Evolutionary conservation across 2,888 invertebrate species (phyloP).

Genomic region (Gnatocerus cornutus): DNA sequence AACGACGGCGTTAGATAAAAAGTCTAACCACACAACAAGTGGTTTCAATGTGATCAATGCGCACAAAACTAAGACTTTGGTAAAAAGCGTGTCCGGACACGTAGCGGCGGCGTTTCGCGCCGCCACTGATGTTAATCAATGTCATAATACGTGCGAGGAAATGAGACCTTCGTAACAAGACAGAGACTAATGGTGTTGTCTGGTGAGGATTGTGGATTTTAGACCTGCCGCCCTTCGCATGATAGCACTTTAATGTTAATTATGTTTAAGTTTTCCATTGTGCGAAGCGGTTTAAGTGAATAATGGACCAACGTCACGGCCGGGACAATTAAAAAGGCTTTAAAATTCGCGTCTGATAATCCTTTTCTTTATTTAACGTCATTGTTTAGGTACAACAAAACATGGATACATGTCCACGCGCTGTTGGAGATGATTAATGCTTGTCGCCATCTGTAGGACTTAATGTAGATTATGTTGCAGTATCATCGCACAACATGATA

Average conservation of each 20-base stretch:
- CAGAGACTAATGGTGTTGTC: conserved; percentile 53
- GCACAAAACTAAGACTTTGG: too few relatives aligned
- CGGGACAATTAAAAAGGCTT: conserved; percentile 45
- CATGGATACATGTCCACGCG: conserved; percentile 53
- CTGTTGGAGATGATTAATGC: conserved; percentile 55
- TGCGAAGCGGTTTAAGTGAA: conserved; percentile 44
- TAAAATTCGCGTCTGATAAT: conserved; percentile 46
- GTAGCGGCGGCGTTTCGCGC: conserved; percentile 37
- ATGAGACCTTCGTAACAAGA: conserved; percentile 60
- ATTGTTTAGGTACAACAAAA: conserved; percentile 50
- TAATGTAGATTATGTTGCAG: conserved; percentile 55
- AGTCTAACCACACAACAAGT: not conserved
- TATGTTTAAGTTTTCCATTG: conserved; percentile 58
- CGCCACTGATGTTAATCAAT: conserved; percentile 54
- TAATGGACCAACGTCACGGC: conserved; percentile 42
- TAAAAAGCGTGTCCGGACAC: not conserved
- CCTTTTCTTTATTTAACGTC: conserved; percentile 46
- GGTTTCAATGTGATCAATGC: too few relatives aligned
- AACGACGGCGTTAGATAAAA: conserved; percentile 6
- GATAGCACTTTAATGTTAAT: conserved; percentile 60
- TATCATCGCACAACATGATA: conserved; percentile 51
- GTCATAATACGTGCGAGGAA: conserved; percentile 61
- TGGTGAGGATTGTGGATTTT: conserved; percentile 50
- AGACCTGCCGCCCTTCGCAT: conserved; percentile 54
- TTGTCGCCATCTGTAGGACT: conserved; percentile 54